Evolutionary conservation across 2,888 invertebrate species (phyloP).

Genomic region (Xestia sexstrigata): DNA sequence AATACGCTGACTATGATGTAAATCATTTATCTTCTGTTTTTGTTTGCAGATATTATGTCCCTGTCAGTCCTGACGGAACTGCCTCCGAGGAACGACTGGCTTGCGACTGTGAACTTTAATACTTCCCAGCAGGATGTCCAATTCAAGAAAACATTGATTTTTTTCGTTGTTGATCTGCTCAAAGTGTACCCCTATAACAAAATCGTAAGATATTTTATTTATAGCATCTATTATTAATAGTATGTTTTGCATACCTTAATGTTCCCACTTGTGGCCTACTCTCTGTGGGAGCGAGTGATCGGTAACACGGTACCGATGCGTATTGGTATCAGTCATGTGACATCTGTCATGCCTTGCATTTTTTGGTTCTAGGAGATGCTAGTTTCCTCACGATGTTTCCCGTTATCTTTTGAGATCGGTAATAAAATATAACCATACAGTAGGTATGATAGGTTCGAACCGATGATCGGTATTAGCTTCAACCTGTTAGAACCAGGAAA

Average conservation of each 20-base stretch:
- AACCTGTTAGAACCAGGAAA: not conserved
- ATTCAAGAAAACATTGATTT: constrained; percentile 83
- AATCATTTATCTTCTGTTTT: not conserved
- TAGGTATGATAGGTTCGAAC: not conserved
- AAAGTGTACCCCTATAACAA: constrained; percentile 77
- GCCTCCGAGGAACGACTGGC: constrained; percentile 79
- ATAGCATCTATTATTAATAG: not conserved
- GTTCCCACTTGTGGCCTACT: too few species aligned
- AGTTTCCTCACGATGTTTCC: not conserved
- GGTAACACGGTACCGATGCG: too few species aligned
- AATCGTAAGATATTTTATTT: constrained; percentile 80
- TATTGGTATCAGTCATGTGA: too few species aligned
- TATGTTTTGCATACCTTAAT: not conserved
- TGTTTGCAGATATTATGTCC: constrained; percentile 71
- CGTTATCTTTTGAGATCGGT: not conserved
- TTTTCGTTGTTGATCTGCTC: constrained; percentile 77
- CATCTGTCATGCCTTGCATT: too few species aligned
- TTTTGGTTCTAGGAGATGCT: not conserved
- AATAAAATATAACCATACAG: not conserved
- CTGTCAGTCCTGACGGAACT: constrained; percentile 82
- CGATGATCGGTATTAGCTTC: not conserved
- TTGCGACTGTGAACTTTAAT: constrained; percentile 74
- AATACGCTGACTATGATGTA: not conserved
- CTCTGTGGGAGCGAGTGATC: too few species aligned
- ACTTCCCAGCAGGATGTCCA: constrained; percentile 77